Evolutionary conservation across 2,113 vertebrate species (phyloP).

Genomic region (Perognathus longimembris): DNA sequence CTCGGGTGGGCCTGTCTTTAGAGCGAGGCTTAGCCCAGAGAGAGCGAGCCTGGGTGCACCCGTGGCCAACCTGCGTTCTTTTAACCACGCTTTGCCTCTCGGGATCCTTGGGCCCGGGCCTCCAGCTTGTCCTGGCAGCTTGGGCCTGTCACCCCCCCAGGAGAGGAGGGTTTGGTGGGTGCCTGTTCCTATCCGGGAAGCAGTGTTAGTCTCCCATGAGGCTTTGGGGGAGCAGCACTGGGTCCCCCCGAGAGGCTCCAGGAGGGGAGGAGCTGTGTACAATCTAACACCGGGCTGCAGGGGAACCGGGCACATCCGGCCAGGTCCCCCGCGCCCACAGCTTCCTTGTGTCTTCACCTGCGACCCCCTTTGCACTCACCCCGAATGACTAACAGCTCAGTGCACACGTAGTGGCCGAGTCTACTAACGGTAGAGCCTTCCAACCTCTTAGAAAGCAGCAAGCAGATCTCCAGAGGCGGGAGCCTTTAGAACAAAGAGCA

Average conservation of each 20-base stretch:
- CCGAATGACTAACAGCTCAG: conserved; percentile 75
- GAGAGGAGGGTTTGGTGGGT: conserved; percentile 40
- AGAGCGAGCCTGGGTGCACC: too few species aligned
- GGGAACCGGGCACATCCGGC: not conserved
- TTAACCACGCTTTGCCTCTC: not conserved
- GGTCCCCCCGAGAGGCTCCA: not conserved
- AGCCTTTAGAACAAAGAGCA: conserved; percentile 69
- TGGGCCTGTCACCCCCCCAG: not conserved
- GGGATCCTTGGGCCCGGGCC: not conserved
- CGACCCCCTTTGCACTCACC: not conserved
- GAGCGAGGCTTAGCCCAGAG: not conserved
- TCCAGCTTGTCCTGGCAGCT: conserved; percentile 64
- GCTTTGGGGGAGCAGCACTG: too few species aligned
- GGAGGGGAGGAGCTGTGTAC: conserved; percentile 35
- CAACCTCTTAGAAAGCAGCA: conserved; percentile 81
- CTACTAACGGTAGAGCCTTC: conserved; percentile 70
- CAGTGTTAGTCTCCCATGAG: not conserved
- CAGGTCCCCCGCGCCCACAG: not conserved
- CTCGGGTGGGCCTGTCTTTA: conserved; percentile 37
- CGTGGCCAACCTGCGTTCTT: not conserved
- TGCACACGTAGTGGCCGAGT: not conserved
- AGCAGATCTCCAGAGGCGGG: conserved; percentile 77
- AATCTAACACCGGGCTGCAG: not conserved
- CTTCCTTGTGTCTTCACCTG: not conserved
- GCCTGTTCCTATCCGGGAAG: not conserved